phyloP scores from a whole-genome alignment of 1,140 invertebrate species.

The Macrosteles quadrilineatus region DNA sequence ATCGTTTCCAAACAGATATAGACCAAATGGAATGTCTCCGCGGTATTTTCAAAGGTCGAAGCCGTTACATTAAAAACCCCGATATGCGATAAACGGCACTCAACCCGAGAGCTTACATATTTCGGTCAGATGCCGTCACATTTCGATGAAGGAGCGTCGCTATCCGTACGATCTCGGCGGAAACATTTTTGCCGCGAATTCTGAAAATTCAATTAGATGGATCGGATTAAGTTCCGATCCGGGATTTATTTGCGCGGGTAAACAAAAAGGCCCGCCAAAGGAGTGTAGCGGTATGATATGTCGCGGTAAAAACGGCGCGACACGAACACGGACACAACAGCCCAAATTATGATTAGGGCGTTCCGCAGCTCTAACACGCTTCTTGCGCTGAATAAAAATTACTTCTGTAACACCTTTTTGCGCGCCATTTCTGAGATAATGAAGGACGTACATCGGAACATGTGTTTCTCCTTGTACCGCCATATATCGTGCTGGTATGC shows the following conservation, averaged over 20 bases:
- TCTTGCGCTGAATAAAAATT: slow-evolving; percentile 12
- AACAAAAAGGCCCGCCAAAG: slow-evolving; percentile 23
- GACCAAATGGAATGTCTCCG: too few relatives aligned
- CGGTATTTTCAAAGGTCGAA: too few relatives aligned
- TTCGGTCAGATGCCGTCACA: neutral
- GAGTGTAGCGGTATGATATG: slow-evolving; percentile 1
- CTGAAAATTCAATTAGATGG: slow-evolving; percentile 25
- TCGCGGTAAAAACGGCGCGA: neutral
- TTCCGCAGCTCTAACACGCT: neutral
- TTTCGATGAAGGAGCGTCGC: neutral
- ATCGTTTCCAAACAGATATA: too few relatives aligned
- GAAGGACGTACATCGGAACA: neutral
- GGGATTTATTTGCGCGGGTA: neutral
- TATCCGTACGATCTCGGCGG: neutral
- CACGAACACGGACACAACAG: neutral
- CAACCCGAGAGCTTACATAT: too few relatives aligned
- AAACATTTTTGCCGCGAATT: slow-evolving; percentile 23
- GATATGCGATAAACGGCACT: too few relatives aligned
- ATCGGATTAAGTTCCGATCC: slow-evolving; percentile 25
- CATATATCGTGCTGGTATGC: slow-evolving; percentile 1
- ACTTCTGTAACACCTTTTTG: slow-evolving; percentile 21
- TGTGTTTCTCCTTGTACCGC: slow-evolving; percentile 9
- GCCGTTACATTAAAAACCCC: too few relatives aligned
- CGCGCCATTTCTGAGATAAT: slow-evolving; percentile 15
- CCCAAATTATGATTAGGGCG: slow-evolving; percentile 17